Evolutionary conservation across 2,888 invertebrate genomes (phyloP).

Genomic region (Leptopilina myrica): DNA sequence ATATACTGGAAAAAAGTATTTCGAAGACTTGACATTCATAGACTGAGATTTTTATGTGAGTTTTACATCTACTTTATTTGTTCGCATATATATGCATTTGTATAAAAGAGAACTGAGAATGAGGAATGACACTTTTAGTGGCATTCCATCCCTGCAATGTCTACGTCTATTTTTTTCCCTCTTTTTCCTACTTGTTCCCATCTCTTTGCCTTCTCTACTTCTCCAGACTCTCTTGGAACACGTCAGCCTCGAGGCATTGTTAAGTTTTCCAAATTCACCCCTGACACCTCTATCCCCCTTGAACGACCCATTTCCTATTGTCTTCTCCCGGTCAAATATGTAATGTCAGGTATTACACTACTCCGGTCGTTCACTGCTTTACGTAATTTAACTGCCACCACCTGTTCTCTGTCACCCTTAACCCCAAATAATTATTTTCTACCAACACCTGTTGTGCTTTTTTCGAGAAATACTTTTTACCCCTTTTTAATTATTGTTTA

Average conservation of each 20-base stretch:
- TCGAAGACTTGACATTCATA: not conserved
- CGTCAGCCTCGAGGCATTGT: conserved; percentile 67
- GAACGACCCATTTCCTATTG: conserved; percentile 56
- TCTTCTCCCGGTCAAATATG: conserved; percentile 60
- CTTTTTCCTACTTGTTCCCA: conserved; percentile 44
- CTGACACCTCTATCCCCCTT: conserved; percentile 48
- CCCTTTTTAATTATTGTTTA: no score
- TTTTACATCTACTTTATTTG: conserved; percentile 22
- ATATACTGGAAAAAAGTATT: conserved; percentile 23
- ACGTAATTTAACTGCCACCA: conserved; percentile 42
- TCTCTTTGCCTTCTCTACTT: conserved; percentile 49
- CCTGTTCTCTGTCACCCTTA: conserved; percentile 33
- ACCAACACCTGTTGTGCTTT: no score
- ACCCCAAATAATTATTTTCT: not conserved
- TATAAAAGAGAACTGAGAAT: conserved; percentile 51
- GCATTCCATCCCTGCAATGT: conserved; percentile 54
- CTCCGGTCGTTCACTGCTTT: conserved; percentile 50
- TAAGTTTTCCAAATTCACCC: conserved; percentile 61
- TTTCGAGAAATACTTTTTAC: no score
- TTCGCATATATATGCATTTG: conserved; percentile 32
- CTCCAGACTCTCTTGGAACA: conserved; percentile 51
- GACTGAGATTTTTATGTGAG: not conserved
- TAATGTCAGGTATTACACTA: conserved; percentile 56
- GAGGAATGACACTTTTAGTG: conserved; percentile 67
- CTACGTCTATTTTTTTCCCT: conserved; percentile 4